Percentiles rank a stretch among this genome's conserved stretches.
These are phyloP conservation scores for Gobius niger DNA, from an alignment of 2,113 vertebrate species.

Conservation along the genomic window DNA sequence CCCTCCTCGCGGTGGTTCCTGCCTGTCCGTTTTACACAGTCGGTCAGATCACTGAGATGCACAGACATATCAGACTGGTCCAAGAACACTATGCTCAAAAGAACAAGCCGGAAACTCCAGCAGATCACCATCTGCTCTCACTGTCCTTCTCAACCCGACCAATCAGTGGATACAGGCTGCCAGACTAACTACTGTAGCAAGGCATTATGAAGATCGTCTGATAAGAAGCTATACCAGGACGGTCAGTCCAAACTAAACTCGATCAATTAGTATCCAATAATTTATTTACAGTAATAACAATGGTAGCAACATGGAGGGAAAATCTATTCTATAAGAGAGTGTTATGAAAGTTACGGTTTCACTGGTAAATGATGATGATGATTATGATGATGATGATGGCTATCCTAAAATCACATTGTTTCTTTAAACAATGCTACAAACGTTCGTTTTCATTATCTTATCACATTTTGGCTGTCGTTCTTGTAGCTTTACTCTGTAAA, in stretches of 20 bases:
- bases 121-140: conserved; percentile 40
- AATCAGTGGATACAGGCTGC: conserved; percentile 19
- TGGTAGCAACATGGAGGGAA: too few species aligned
- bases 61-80: conserved; percentile 39
- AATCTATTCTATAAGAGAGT: too few species aligned
- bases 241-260: background rate
- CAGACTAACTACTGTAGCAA: conserved; percentile 12
- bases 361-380: too few species aligned
- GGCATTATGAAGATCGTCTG: conserved; percentile 2
- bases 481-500: too few species aligned
- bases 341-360: too few species aligned
- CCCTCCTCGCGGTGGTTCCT: conserved; percentile 38
- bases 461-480: too few species aligned
- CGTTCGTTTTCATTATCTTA: too few species aligned
- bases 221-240: background rate
- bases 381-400: too few species aligned
- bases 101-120: conserved; percentile 22
- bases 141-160: conserved; percentile 13
- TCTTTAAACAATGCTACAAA: too few species aligned
- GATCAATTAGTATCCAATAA: too few species aligned
- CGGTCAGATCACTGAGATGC: conserved; percentile 20
- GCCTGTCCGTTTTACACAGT: conserved; percentile 23
- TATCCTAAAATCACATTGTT: too few species aligned
- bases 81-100: conserved; percentile 38
- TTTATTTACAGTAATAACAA: too few species aligned